These are phyloP conservation scores for Ctenicera cuprea DNA, from an alignment of 2,888 invertebrate genomes.

Conservation along the genomic window DNA sequence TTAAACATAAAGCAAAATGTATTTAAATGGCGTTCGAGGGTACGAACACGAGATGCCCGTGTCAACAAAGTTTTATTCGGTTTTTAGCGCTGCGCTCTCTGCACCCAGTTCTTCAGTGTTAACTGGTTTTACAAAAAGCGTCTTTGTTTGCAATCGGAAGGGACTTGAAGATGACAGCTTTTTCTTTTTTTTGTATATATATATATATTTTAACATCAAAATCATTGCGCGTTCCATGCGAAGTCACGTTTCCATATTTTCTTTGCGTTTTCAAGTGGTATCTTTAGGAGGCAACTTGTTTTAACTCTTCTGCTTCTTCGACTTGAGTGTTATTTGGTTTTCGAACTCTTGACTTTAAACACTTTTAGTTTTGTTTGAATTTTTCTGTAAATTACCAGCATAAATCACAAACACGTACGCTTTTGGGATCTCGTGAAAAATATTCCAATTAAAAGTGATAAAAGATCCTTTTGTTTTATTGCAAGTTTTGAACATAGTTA, in stretches of 20 bases:
- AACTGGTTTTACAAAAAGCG: slow-evolving; percentile 34
- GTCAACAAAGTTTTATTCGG: slow-evolving; percentile 62
- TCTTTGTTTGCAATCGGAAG: slow-evolving; percentile 38
- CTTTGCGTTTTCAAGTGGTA: slow-evolving; percentile 46
- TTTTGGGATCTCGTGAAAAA: slow-evolving; percentile 34
- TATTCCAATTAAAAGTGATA: slow-evolving; percentile 48
- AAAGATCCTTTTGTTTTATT: slow-evolving; percentile 46
- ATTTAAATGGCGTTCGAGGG: slow-evolving; percentile 68
- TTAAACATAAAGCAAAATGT: slow-evolving; percentile 66
- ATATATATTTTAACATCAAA: slow-evolving; percentile 38
- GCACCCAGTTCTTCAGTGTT: slow-evolving; percentile 13
- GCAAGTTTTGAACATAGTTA: slow-evolving; percentile 38
- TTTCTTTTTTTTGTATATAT: slow-evolving; percentile 38
- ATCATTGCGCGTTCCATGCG: slow-evolving; percentile 38
- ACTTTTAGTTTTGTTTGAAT: slow-evolving; percentile 47
- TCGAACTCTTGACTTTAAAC: slow-evolving; percentile 31
- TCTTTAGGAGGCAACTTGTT: slow-evolving; percentile 44
- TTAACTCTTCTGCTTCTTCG: slow-evolving; percentile 34
- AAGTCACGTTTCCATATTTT: slow-evolving; percentile 54
- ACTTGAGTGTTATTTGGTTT: slow-evolving; percentile 43
- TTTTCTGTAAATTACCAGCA: slow-evolving; percentile 48
- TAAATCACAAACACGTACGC: slow-evolving; percentile 48
- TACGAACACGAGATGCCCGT: slow-evolving; percentile 61
- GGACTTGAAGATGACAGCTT: slow-evolving; percentile 34
- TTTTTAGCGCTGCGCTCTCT: slow-evolving; percentile 58